Base-by-base conservation (phyloP, 2,888 invertebrate species). In the Calameuta filiformis region DNA sequence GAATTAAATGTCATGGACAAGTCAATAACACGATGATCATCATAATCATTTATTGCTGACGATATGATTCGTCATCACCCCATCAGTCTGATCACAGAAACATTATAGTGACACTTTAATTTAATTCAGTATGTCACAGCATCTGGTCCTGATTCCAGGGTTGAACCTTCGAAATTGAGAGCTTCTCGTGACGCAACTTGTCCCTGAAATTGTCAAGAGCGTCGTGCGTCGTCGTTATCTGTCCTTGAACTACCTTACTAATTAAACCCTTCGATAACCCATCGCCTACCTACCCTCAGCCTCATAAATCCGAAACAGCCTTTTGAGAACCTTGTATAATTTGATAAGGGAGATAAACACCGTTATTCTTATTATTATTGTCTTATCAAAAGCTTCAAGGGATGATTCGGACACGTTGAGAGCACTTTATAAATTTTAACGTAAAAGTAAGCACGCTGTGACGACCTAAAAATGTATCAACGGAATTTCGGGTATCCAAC, bases 51-150 rank as follows among this genome's bases (percentile, higher is more conserved):
- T 23, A 23, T 23, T 40, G 6, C 40, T 23, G 78, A 80, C 80
- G 80, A 79, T 81, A 79, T 79, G 83, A 82, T 84, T 87, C 84
- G 12, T 35, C 12, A 12, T 35, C 35, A 35, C 86, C 86, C 87
- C 86, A 87, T 88, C 86, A 86, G 82, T 79, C 83, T 82, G 80
- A 87, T 83, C 82, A 84, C 79, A 23, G 1, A 23, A 40, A 23
- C 23, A 15, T 23, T 83, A 83, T 84, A 86, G 84, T 87, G 86
- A 86, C 85, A 86, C 85, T 85, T 88, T 87, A 86, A 87, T 87
- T 89, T 89, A 87, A 87, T 89, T 89, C 86, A 87, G 87, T 15
- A 86, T 87, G 87, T 85, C 87, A 88, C 85, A 33, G 6, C 11
- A 35, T 15, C 15, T 34, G 12, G 23, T 73, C 73, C 35, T 35